Evolutionary conservation across 2,113 vertebrate genomes (phyloP), one percentile per base, ranked within the genome.

Genomic region (Grantiella picta): DNA sequence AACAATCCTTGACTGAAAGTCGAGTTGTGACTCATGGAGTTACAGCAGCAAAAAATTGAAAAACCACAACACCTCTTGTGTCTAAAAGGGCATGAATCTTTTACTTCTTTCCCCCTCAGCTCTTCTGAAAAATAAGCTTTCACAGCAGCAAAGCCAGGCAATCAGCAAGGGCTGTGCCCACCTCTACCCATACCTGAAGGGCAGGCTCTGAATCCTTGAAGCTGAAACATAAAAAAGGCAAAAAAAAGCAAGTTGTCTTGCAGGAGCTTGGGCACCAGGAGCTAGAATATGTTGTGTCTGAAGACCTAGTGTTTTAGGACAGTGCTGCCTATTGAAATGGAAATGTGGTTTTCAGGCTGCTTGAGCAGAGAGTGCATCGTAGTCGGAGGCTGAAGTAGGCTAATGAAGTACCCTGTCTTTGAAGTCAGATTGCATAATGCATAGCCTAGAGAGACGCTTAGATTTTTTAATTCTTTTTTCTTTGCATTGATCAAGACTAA

Each of bases 301-400:
- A 92, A 82, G 72, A 65, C 64, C 68, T n/a, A 17, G 64, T 81
- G 56, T 84, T 86, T 96, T 66, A 92, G 85, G 78, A 72, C 72
- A 81, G 52, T n/a, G 68, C 69, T 90, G 79, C 64, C 45, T 75
- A 64, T 84, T 90, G 90, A 86, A 75, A 94, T 78, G 83, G 86
- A 95, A 95, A 95, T 81, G 72, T 38, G 60, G 10, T 78, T 92
- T 81, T 59, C 44, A 63, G 82, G 66, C 86, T 68, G 57, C 57
- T 72, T 35, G 81, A 86, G 60, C 56, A 60, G 75, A 35, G 27
- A 85, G 36, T 36, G 33, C 15, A 50, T 90, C 36, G 12, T 0
- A 78, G 79, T 73, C 57, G 36, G 7, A 29, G 72, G 63, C 40
- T 82, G 88, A 83, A 82, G 50, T 2, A 49, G 27, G 33, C 31